Evolutionary conservation across 2,113 vertebrate species (phyloP).

Genomic region (Podiceps cristatus): DNA sequence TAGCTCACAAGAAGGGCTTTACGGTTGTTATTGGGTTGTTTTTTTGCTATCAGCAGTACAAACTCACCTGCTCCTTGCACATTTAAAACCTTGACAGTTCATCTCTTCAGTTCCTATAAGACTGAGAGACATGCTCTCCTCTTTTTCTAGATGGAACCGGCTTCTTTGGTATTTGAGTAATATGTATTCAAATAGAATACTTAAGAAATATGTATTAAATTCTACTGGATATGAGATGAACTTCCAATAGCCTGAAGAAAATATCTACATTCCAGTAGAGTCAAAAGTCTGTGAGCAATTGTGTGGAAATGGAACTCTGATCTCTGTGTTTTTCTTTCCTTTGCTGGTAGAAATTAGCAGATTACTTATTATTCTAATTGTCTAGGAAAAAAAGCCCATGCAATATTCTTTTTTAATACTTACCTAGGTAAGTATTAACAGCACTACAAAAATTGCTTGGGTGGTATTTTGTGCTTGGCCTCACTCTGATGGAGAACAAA

Average conservation of each 20-base stretch:
- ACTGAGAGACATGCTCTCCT: background rate
- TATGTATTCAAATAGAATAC: background rate
- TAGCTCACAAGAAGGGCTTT: slow-evolving; percentile 63
- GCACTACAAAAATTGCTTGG: background rate
- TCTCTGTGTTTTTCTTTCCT: background rate
- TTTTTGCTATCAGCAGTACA: slow-evolving; percentile 54
- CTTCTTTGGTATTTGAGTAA: background rate
- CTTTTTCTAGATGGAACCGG: background rate
- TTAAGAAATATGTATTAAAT: slow-evolving; percentile 10
- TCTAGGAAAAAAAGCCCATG: background rate
- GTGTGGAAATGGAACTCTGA: background rate
- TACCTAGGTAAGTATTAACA: background rate
- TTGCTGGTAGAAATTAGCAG: background rate
- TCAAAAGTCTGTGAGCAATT: background rate
- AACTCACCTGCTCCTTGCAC: slow-evolving; percentile 24
- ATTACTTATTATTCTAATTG: background rate
- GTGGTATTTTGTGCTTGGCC: background rate
- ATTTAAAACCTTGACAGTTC: slow-evolving; percentile 7
- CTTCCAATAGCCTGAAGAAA: background rate
- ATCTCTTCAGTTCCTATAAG: background rate
- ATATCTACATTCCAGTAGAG: background rate
- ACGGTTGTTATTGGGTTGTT: slow-evolving; percentile 43
- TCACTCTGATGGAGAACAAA: background rate
- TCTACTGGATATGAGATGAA: background rate
- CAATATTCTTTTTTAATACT: background rate